Evolutionary conservation across 2,797 vertebrate species (phyloP).

Genomic region (Sebastes alutus): DNA sequence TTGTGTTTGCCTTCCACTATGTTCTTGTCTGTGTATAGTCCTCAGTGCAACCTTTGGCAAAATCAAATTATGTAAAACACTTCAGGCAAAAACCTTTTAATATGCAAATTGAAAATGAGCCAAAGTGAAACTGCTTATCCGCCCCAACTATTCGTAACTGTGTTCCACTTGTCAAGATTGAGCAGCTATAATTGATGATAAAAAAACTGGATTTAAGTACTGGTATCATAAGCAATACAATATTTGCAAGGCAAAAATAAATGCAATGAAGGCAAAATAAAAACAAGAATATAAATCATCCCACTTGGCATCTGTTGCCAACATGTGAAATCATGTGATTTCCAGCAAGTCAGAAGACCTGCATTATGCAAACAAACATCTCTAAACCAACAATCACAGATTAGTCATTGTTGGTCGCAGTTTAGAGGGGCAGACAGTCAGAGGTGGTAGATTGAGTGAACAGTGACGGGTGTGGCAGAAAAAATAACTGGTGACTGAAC

Average conservation of each 20-base stretch:
- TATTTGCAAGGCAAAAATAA: neutral
- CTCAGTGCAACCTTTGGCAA: neutral
- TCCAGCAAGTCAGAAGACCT: slow-evolving; percentile 73
- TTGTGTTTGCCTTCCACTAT: neutral
- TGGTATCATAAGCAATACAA: neutral
- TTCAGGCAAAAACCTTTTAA: slow-evolving; percentile 2
- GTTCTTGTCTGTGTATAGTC: neutral
- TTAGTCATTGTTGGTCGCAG: slow-evolving; percentile 47
- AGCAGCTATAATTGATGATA: neutral
- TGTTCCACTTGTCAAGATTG: neutral
- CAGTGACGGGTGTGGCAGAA: neutral
- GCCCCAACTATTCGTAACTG: neutral
- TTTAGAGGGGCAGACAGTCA: slow-evolving; percentile 22
- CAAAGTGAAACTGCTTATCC: neutral
- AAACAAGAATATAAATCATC: neutral
- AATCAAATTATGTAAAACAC: slow-evolving; percentile 14
- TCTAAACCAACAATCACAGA: slow-evolving; percentile 71
- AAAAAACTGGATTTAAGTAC: neutral
- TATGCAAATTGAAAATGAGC: slow-evolving; percentile 3
- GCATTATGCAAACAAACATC: slow-evolving; percentile 70
- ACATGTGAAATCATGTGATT: slow-evolving; percentile 73
- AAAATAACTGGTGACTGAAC: neutral
- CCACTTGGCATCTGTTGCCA: slow-evolving; percentile 45
- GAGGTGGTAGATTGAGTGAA: slow-evolving; percentile 15
- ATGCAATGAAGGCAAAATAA: neutral